Base-by-base conservation (phyloP, 2,888 invertebrate species). In the Prosopocoilus inquinatus region DNA sequence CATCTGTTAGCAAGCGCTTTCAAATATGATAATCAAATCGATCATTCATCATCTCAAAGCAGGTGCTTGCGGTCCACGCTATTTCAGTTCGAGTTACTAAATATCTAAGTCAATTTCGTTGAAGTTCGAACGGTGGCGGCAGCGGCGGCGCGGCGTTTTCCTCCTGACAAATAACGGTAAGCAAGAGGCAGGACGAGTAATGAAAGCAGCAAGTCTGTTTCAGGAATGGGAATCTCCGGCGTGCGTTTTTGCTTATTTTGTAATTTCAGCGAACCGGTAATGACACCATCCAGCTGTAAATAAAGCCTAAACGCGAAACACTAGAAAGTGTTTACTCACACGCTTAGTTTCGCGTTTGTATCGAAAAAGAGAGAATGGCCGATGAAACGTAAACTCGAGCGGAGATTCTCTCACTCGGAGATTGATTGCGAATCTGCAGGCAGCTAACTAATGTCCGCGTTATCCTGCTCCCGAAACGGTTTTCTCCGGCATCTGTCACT, bases 401-500 rank as follows among this genome's bases (percentile, higher is more conserved):
- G 34, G 51, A 51, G 51, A 51, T 51, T 51, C 51, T 15, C 45
- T 28, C 36, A 20, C 36, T 15, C 49, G 39, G 56, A 57, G 57
- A 57, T 57, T 57, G 57, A 57, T 57, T 57, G 48, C 57, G 48
- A 52, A 57, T 57, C 57, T 52, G 57, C 52, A 53, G 57, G 52
- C 55, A 47, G 41, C 47, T 41, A 38, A 47, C 55, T 55, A 50
- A 55, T 55, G 55, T 55, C 46, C 48, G 47, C 36, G 33, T 48
- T 53, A 41, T 53, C 49, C 46, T 47, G 34, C 55, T 55, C 33
- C 57, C 57, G 55, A 51, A 54, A 55, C 54, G 47, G 46, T 60
- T 57, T 51, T 55, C 50, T 55, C 59, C 51, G 61, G 65, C 65
- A 68, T 67, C 68, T 68, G 68, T 65, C 64, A 63, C 63, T 65